Percentiles rank a stretch among this genome's conserved stretches.
phyloP scores from a whole-genome alignment of 1,140 invertebrate genomes.

The Parapsyche elsis region DNA sequence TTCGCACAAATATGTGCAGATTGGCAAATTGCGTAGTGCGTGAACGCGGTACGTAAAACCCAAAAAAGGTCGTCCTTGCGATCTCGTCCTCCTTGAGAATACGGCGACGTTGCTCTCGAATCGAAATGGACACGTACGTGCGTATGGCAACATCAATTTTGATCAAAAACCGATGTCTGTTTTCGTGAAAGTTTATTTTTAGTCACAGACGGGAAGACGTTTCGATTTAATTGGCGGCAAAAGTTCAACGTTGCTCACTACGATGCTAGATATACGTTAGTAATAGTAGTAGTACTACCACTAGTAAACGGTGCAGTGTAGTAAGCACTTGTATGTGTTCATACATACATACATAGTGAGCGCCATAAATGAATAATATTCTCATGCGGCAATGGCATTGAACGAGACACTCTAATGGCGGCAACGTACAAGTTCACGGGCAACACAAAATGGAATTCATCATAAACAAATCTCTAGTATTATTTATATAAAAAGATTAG shows the following conservation, averaged over 20 bases:
- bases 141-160: neutral
- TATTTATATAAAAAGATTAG: no score
- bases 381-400: constrained; percentile 45
- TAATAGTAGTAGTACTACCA: neutral
- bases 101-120: neutral
- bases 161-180: neutral
- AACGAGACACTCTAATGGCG: constrained; percentile 48
- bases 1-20: no score
- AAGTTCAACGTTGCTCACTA: neutral
- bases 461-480: neutral
- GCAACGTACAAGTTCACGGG: constrained; percentile 52
- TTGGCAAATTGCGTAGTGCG: neutral
- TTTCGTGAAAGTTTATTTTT: neutral
- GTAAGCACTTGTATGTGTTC: neutral
- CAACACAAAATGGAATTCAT: neutral
- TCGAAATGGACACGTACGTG: neutral
- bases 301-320: neutral
- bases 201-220: neutral
- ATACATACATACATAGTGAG: neutral
- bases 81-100: neutral
- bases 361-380: constrained; percentile 38
- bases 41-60: neutral
- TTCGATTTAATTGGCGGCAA: constrained; percentile 1
- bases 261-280: neutral
- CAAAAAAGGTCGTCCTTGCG: neutral